Evolutionary conservation across 2,888 invertebrate genomes (phyloP), one percentile per base, ranked within the genome.

Genomic region (Cylindroiulus punctatus): DNA sequence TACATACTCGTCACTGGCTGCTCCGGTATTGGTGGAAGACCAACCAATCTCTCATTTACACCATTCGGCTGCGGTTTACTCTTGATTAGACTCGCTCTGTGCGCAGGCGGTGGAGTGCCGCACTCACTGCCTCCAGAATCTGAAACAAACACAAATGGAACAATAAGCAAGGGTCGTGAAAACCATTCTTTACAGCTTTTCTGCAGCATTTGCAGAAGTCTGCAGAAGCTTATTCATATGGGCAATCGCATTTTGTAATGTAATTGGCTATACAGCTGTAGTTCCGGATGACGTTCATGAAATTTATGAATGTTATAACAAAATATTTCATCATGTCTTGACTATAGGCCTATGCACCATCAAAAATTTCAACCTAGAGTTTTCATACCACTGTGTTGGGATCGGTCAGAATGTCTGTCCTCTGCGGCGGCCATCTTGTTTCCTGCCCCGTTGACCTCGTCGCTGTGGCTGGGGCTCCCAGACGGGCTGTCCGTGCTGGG

Each of bases 401-500:
- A 57, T 7, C 57, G 57, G 10, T 57, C 57, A 0, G 57, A 57
- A 57, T 57, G n/a, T 22, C 57, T n/a, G 57, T 57, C 57, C 22
- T 57, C 57, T 10, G 57, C 22, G 8, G 8, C 22, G 22, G 57
- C 22, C n/a, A n/a, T 57, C 19, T 57, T 57, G 57, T 22, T 22
- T 4, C 57, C 57, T 22, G 14, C 47, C 0, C 14, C 17, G 47
- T 4, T 47, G 14, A 57, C 57, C 1, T 57, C 83, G 0, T 84
- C 83, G 12, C 40, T 17, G 26, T 81, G 85, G 8, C 84, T 82
- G 7, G 87, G 86, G 57, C 87, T 85, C 14, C 44, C 85, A 4
- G 88, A 87, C 32, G 84, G 85, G 82, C 88, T 88, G 65, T 88
- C 87, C 8, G 76, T 87, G 42, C 87, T 84, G 0, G 88, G 88